Conservation (phyloP, 2,888 invertebrate species). For the Flexamia atlantica region DNA sequence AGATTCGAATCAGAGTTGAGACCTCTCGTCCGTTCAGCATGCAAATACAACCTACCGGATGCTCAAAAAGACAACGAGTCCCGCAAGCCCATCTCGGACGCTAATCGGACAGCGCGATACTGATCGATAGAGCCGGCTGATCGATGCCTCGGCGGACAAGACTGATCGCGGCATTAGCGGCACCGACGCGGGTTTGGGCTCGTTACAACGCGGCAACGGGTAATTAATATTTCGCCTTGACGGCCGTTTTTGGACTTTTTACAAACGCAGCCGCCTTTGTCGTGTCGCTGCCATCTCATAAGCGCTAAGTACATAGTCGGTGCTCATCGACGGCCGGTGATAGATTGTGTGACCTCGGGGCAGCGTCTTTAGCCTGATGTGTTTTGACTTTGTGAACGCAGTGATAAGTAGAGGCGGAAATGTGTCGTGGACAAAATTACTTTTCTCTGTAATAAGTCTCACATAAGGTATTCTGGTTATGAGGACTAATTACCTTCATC, state of each 20-base stretch:
- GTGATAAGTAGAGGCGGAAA: too few species aligned
- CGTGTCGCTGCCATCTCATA: conserved; percentile 19
- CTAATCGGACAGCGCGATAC: neutral
- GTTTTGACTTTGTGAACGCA: too few species aligned
- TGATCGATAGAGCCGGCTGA: conserved; percentile 20
- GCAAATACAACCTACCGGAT: too few species aligned
- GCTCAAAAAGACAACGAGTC: neutral
- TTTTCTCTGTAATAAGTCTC: too few species aligned
- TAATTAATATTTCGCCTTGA: conserved; percentile 31
- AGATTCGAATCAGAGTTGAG: too few species aligned
- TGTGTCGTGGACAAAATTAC: too few species aligned
- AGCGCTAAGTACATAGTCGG: conserved; percentile 4
- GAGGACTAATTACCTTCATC: too few species aligned
- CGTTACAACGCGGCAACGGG: neutral
- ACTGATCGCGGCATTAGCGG: conserved; percentile 27
- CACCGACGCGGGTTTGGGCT: neutral
- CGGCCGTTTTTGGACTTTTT: neutral
- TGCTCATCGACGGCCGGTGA: neutral
- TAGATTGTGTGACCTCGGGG: neutral
- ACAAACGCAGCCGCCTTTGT: conserved; percentile 3
- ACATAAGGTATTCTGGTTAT: too few species aligned
- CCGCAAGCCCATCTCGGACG: neutral
- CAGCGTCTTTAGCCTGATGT: neutral
- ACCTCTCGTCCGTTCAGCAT: too few species aligned
- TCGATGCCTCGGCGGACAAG: conserved; percentile 33